Conservation (phyloP, 1,140 invertebrate species). For the Bombus balteatus region DNA sequence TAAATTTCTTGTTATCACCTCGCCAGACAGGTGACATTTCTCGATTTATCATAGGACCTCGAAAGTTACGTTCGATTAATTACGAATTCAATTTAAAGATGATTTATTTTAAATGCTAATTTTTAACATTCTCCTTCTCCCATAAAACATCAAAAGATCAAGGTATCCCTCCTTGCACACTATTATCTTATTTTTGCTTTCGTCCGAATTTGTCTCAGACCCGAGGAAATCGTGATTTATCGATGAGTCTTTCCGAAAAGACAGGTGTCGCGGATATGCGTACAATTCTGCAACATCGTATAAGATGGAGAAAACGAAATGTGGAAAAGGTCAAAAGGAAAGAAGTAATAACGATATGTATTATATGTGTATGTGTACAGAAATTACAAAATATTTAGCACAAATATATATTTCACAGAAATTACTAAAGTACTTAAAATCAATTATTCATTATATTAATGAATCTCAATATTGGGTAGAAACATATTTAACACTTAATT, state of each 20-base stretch:
- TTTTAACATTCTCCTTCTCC: background rate
- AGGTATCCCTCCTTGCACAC: background rate
- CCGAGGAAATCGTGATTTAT: constrained; percentile 3
- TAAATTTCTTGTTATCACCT: background rate
- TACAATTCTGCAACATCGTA: too few species aligned
- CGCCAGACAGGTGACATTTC: too few species aligned
- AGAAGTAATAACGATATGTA: too few species aligned
- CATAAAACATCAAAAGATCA: background rate
- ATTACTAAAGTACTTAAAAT: too few species aligned
- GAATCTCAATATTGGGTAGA: too few species aligned
- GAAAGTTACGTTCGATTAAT: background rate
- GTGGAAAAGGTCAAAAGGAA: background rate
- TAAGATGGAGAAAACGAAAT: background rate
- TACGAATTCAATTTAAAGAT: background rate
- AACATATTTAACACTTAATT: too few species aligned
- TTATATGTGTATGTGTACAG: too few species aligned
- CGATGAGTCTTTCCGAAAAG: background rate
- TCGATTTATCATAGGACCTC: too few species aligned
- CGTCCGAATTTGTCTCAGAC: background rate
- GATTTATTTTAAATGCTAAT: background rate
- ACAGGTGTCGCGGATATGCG: background rate
- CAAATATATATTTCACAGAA: too few species aligned
- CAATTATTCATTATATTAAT: too few species aligned
- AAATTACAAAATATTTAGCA: too few species aligned
- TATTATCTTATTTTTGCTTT: background rate